Base-by-base conservation (phyloP, 1,140 invertebrate species). In the Patella vulgata region DNA sequence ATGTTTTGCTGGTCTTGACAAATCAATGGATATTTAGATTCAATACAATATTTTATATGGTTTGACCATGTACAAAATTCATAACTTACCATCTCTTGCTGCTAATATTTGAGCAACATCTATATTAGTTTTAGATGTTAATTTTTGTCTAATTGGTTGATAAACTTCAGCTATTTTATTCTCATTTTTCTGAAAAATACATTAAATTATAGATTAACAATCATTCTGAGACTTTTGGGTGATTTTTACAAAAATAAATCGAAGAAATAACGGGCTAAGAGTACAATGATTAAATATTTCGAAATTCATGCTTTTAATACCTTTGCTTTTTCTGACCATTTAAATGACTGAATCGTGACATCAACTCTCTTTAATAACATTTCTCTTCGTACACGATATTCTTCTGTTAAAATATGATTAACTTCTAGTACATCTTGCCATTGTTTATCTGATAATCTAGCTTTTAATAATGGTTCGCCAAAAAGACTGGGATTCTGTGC, bases 331-430 rank as follows among this genome's bases (percentile, higher is more conserved):
- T 95, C 93, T 0, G 93, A 94, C 94, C 94, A 97, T 90, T 77
- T 78, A 84, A 97, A 98, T 25, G 94, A 97, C 82, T 95, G 93
- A 74, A 98, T 89, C 3, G 96, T 98, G 40, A 96, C 95, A 85
- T 98, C 95, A 43, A 97, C 82, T 52, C 96, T 87, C 63, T 94
- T 95, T 1, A 97, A 83, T 66, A 98, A 88, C 88, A 95, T 94
- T 78, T 96, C 91, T 58, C 94, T 85, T 60, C 95, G 85, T 42
- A 93, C 86, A 75, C 88, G 87, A 78, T 96, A 98, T 76, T 98
- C 96, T 8, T 89, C 86, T 39, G 89, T 86, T 73, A 97, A 86
- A 64, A 93, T 89, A 8, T 87, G 83, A 72, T 94, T 91, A 1
- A 91, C 78, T 14, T 87, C 83, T 36, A 90, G 85, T 2, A 97